Evolutionary conservation across 2,797 vertebrate genomes (phyloP).

Genomic region (Crenichthys baileyi): DNA sequence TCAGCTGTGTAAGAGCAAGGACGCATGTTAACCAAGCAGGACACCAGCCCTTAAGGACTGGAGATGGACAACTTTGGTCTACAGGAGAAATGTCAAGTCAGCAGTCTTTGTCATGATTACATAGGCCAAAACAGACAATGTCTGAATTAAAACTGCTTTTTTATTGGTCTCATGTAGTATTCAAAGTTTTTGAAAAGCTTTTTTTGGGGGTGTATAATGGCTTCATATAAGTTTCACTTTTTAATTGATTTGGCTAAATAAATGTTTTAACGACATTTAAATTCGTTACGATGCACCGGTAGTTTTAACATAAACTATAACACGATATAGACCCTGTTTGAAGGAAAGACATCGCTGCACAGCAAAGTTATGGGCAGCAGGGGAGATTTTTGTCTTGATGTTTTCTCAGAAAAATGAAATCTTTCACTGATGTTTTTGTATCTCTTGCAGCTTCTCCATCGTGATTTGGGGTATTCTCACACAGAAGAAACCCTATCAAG

Average conservation of each 20-base stretch:
- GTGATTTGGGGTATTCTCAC: conserved; percentile 97
- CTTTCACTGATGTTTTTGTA: background rate
- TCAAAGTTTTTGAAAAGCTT: background rate
- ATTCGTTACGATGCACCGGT: too few species aligned
- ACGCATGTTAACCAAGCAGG: background rate
- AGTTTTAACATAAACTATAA: too few species aligned
- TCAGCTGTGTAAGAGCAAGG: background rate
- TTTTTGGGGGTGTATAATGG: too few species aligned
- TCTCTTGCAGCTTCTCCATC: conserved; percentile 88
- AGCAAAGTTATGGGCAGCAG: background rate
- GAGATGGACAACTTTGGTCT: background rate
- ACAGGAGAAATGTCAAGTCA: background rate
- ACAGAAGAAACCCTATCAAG: conserved; percentile 97
- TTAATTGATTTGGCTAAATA: too few species aligned
- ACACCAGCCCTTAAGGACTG: background rate
- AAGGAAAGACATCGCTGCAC: too few species aligned
- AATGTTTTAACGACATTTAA: too few species aligned
- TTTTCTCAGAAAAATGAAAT: conserved; percentile 6
- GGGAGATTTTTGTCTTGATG: background rate
- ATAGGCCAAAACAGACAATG: background rate
- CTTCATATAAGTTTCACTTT: too few species aligned
- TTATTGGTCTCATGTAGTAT: background rate
- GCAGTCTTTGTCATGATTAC: background rate
- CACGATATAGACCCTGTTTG: too few species aligned
- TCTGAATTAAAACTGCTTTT: background rate